Evolutionary conservation across 1,140 invertebrate genomes (phyloP).

Genomic region (Caenorhabditis briggsae): DNA sequence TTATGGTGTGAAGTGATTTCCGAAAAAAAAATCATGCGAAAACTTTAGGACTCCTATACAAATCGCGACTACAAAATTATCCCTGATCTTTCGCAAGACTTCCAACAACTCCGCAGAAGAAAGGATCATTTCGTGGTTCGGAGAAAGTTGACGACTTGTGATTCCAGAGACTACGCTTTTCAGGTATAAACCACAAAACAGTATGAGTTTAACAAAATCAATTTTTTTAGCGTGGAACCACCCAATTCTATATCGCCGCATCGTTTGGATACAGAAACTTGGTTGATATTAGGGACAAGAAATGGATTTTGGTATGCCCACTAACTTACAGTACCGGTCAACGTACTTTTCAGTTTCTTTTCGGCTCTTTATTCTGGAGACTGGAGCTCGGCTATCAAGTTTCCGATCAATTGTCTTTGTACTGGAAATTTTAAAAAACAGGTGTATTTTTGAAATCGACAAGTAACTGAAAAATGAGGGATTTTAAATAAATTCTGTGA

Average conservation of each 20-base stretch:
- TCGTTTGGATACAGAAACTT: not conserved
- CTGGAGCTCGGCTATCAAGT: too few species aligned
- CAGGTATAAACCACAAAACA: not conserved
- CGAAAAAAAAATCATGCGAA: not conserved
- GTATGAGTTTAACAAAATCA: slow-evolving; percentile 81
- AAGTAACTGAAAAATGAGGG: too few species aligned
- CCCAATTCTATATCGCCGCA: slow-evolving; percentile 72
- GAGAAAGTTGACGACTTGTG: slow-evolving; percentile 91
- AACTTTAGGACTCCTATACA: slow-evolving; percentile 84
- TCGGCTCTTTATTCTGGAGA: too few species aligned
- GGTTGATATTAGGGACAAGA: slow-evolving; percentile 20
- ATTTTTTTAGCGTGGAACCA: slow-evolving; percentile 71
- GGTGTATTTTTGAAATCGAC: too few species aligned
- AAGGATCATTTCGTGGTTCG: slow-evolving; percentile 83
- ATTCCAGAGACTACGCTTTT: slow-evolving; percentile 88
- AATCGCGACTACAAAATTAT: slow-evolving; percentile 83
- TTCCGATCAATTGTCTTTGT: too few species aligned
- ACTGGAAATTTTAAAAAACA: too few species aligned
- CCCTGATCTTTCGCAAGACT: slow-evolving; percentile 86
- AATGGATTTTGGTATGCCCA: slow-evolving; percentile 3
- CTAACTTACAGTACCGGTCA: too few species aligned
- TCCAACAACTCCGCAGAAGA: slow-evolving; percentile 79
- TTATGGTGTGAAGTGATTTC: slow-evolving; percentile 4
- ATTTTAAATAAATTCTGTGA: too few species aligned
- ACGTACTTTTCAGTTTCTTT: not conserved